Conservation (phyloP, 2,113 vertebrate genomes). For the Castor canadensis region DNA sequence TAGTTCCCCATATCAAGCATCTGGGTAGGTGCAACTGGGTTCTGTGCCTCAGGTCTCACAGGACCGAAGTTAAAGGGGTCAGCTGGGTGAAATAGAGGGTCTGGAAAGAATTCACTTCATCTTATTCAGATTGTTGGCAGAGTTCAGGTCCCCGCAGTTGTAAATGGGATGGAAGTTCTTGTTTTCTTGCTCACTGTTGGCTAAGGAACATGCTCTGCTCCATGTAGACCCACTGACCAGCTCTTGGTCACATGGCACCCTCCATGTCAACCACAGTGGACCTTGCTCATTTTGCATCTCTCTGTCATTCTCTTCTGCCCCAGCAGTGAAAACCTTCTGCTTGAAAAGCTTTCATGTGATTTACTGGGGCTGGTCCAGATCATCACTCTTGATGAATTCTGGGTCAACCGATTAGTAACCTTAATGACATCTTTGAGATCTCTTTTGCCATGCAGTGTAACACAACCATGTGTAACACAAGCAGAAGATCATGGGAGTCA, state of each 20-base stretch:
- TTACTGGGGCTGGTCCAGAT: background rate
- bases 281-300: background rate
- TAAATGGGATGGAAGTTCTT: background rate
- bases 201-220: background rate
- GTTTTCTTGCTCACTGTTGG: background rate
- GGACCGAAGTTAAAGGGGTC: background rate
- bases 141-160: background rate
- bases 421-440: conserved; percentile 8
- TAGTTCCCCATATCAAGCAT: background rate
- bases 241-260: background rate
- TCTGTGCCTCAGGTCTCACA: background rate
- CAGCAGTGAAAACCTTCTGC: background rate
- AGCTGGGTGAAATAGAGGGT: background rate
- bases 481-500: background rate
- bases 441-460: background rate
- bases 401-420: conserved; percentile 23
- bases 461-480: background rate
- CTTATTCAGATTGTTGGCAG: background rate
- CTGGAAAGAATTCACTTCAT: background rate
- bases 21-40: background rate
- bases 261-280: background rate
- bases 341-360: background rate
- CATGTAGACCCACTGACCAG: background rate
- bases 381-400: background rate
- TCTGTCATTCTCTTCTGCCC: background rate